Base-by-base conservation (phyloP, 2,113 vertebrate species). In the Muscicapa adusta region DNA sequence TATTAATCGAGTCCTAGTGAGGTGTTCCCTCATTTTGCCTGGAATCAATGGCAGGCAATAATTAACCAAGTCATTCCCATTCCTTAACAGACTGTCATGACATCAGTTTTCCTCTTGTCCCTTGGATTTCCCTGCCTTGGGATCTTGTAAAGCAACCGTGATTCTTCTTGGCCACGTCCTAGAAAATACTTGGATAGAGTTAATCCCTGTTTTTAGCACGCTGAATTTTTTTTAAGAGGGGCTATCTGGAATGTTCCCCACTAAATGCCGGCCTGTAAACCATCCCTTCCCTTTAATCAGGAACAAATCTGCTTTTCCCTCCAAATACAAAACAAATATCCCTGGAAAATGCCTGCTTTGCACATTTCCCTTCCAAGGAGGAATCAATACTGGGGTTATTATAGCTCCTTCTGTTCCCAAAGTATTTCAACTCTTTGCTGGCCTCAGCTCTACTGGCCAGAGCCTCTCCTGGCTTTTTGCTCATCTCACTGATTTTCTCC, bases 321-420 rank as follows among this genome's bases (percentile, higher is more conserved):
- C 67, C 75, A 93, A 96, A 96, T 86, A 93, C 79, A 88, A 90
- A 96, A 96, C 92, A 96, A 94, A 94, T 95, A 92, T 95, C 92
- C 67, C 70, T 54, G 78, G 92, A 93, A 96, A 96, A 96, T 88
- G 96, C 95, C 34, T 82, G 90, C 92, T 93, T 85, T 91, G 96
- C 96, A 96, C 95, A 96, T 95, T 96, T 96, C 92, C 92, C 85
- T 95, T 96, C 95, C 96, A 96, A 95, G 94, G 34, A 92, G 85
- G 94, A 70, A 95, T 96, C 95, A 74, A 96, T 96, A 96, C 92
- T 1, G 24, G 91, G 85, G 95, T 96, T 96, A 96, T 96, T 96
- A 96, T 76, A 96, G 94, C 91, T 96, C 91, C 85, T 90, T 94
- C 92, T 95, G 94, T 96, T 94, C 91, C 91, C 92, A 92, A 94